These are phyloP conservation scores for Drosophila nannoptera DNA, from an alignment of 1,140 invertebrate genomes.

Conservation along the genomic window DNA sequence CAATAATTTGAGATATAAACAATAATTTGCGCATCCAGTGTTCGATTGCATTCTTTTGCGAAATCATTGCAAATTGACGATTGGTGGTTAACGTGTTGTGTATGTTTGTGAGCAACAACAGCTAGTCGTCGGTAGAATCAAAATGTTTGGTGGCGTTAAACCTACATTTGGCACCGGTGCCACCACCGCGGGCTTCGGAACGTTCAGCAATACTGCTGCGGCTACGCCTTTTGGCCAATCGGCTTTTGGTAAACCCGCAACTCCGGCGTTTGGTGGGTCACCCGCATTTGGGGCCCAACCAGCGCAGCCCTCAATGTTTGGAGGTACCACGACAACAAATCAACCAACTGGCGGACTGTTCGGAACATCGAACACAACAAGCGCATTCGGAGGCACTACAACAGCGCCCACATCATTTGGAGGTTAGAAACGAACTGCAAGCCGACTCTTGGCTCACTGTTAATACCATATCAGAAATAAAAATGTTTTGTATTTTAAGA, in stretches of 20 bases:
- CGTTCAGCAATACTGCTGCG: slow-evolving; percentile 60
- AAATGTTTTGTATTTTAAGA: too few relatives aligned
- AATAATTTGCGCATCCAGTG: not conserved
- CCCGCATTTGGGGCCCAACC: slow-evolving; percentile 74
- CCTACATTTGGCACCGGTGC: slow-evolving; percentile 70
- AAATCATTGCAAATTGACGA: slow-evolving; percentile 29
- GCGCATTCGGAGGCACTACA: slow-evolving; percentile 80
- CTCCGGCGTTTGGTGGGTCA: slow-evolving; percentile 71
- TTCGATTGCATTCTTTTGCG: slow-evolving; percentile 22
- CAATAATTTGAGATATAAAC: not conserved
- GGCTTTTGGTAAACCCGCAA: slow-evolving; percentile 77
- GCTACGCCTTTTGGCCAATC: slow-evolving; percentile 69
- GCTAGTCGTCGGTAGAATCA: slow-evolving; percentile 12
- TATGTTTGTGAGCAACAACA: slow-evolving; percentile 23
- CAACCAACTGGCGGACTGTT: slow-evolving; percentile 80
- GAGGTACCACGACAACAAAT: slow-evolving; percentile 76
- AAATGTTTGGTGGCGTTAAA: slow-evolving; percentile 77
- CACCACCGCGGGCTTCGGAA: slow-evolving; percentile 61
- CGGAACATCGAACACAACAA: slow-evolving; percentile 74
- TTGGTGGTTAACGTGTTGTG: slow-evolving; percentile 14
- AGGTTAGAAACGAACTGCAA: slow-evolving; percentile 61
- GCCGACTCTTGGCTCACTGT: not conserved
- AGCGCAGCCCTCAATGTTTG: slow-evolving; percentile 78
- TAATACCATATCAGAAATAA: not conserved
- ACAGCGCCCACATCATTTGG: slow-evolving; percentile 80